These are phyloP conservation scores for Callithrix jacchus DNA, from an alignment of 2,113 vertebrate genomes.

Conservation along the genomic window DNA sequence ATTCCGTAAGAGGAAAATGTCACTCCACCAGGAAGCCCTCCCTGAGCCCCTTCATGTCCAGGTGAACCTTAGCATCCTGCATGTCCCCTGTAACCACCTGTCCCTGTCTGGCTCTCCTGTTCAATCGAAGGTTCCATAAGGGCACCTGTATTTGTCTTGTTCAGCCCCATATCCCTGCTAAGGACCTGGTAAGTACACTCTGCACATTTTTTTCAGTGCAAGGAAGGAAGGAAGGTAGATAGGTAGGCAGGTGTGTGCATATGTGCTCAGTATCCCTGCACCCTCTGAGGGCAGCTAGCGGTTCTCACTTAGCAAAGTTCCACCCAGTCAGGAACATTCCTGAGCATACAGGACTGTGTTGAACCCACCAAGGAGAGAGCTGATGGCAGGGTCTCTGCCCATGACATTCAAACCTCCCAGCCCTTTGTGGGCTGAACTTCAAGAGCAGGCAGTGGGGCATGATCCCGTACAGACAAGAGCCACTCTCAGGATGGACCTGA, in stretches of 20 bases:
- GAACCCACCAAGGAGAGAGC: background rate
- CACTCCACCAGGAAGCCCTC: background rate
- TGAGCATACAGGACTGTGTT: background rate
- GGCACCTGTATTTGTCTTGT: background rate
- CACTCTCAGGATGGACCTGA: background rate
- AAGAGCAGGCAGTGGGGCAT: background rate
- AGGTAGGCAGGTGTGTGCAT: background rate
- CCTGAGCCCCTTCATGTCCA: fast-evolving
- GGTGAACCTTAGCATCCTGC: background rate
- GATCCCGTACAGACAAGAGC: background rate
- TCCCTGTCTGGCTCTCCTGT: background rate
- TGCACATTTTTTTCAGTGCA: background rate
- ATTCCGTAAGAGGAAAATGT: background rate
- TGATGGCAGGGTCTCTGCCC: background rate
- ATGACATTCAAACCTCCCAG: background rate
- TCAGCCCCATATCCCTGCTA: background rate
- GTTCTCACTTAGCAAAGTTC: background rate
- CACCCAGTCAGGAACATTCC: background rate
- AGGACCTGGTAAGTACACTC: background rate
- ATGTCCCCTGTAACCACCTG: background rate
- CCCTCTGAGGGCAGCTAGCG: background rate
- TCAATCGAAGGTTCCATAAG: background rate
- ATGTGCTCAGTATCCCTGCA: background rate
- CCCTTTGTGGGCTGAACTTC: background rate
- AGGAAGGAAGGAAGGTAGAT: background rate